phyloP scores from a whole-genome alignment of 1,140 invertebrate species.

The Diorhabda carinulata region DNA sequence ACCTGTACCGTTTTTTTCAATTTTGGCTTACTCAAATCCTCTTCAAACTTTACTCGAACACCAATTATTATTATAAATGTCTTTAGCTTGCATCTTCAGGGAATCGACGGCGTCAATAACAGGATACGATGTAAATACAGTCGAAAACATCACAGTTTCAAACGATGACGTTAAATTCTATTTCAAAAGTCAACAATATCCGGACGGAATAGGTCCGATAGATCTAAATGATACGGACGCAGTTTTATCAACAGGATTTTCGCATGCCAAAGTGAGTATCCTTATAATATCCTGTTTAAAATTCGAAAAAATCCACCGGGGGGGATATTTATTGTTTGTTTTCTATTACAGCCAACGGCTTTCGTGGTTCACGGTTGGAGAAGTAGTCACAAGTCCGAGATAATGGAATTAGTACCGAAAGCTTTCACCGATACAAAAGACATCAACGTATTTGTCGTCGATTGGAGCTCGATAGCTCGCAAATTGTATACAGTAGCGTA shows the following conservation, averaged over 20 bases:
- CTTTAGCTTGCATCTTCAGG: too few species aligned
- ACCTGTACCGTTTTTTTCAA: too few species aligned
- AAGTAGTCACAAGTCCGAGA: conserved; percentile 23
- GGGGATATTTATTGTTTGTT: too few species aligned
- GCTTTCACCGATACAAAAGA: conserved; percentile 45
- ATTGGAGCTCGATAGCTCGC: conserved; percentile 50
- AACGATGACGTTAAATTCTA: neutral
- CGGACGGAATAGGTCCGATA: neutral
- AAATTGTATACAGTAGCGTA: conserved; percentile 47
- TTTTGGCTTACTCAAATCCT: too few species aligned
- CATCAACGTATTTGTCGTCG: conserved; percentile 55
- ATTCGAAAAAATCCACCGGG: too few species aligned
- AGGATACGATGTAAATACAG: too few species aligned
- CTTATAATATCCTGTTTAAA: too few species aligned
- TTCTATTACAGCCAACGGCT: conserved; percentile 20
- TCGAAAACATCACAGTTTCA: too few species aligned
- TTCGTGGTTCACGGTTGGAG: conserved; percentile 46
- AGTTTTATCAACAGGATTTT: neutral
- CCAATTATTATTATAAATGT: too few species aligned
- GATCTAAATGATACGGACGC: neutral
- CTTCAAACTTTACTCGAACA: too few species aligned
- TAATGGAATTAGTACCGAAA: conserved; percentile 38
- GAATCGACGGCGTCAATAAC: too few species aligned
- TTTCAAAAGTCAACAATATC: neutral
- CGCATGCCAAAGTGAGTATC: neutral